A percentile compares a stretch with the other conserved stretches of the same genome.
phyloP scores from a whole-genome alignment of 2,113 vertebrate genomes.

The Trogon surrucura region DNA sequence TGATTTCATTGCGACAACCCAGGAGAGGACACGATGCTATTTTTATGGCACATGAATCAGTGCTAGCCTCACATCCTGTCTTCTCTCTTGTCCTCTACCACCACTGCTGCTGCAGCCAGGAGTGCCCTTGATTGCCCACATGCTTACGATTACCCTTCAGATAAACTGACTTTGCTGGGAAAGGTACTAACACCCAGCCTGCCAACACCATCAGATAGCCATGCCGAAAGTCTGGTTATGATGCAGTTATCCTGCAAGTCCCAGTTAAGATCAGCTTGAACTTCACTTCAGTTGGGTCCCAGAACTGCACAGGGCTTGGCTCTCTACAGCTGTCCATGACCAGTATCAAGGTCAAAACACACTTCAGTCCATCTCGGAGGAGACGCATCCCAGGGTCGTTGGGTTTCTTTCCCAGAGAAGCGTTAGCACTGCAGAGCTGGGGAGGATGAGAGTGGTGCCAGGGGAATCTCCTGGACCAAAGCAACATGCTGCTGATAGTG shows the following conservation, averaged over 20 bases:
- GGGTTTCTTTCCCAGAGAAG: not conserved
- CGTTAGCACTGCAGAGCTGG: not conserved
- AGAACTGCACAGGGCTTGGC: not conserved
- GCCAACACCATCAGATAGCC: not conserved
- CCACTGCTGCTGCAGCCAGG: not conserved
- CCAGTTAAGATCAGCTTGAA: not conserved
- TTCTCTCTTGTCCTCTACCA: not conserved
- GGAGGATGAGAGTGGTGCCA: not conserved
- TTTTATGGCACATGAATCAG: not conserved
- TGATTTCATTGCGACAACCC: not conserved
- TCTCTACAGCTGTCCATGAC: not conserved
- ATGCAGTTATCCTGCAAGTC: not conserved
- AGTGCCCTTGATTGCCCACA: accelerated
- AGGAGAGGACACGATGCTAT: not conserved
- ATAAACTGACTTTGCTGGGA: not conserved
- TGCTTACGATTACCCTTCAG: not conserved
- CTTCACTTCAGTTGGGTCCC: not conserved
- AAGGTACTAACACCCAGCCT: not conserved
- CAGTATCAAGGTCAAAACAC: not conserved
- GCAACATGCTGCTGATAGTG: not conserved
- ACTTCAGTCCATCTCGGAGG: not conserved
- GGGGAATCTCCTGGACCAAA: not conserved
- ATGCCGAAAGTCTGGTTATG: accelerated
- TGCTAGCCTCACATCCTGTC: not conserved
- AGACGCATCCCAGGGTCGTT: not conserved